Conservation (phyloP, 2,113 vertebrate genomes). For the Suricata suricatta region DNA sequence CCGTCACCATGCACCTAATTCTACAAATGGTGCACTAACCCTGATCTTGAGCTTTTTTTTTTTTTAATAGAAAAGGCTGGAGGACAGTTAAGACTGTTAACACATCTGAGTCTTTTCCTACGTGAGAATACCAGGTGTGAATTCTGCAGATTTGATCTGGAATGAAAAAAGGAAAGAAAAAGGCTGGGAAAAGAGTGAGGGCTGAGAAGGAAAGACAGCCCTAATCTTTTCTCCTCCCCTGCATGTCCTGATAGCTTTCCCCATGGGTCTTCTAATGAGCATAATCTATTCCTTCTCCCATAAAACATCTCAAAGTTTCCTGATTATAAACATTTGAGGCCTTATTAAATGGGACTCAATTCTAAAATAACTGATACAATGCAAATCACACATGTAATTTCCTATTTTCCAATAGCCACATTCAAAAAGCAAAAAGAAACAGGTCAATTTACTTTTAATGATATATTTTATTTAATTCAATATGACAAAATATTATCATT, state of each 20-base stretch:
- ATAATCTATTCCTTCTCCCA: neutral
- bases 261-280: neutral
- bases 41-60: neutral
- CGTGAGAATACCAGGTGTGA: neutral
- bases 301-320: neutral
- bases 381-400: neutral
- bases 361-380: neutral
- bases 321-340: neutral
- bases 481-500: neutral
- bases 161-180: neutral
- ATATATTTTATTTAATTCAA: neutral
- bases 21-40: neutral
- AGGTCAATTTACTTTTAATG: neutral
- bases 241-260: neutral
- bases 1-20: rapidly evolving
- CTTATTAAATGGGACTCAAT: neutral
- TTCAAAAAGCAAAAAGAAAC: neutral
- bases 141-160: neutral
- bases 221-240: neutral
- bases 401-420: neutral
- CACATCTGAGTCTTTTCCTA: neutral
- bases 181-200: neutral
- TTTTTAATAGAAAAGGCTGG: neutral
- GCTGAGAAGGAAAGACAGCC: neutral
- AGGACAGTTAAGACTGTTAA: neutral